These are phyloP conservation scores for Hormaphis cornu DNA, from an alignment of 1,140 invertebrate genomes.

Conservation along the genomic window DNA sequence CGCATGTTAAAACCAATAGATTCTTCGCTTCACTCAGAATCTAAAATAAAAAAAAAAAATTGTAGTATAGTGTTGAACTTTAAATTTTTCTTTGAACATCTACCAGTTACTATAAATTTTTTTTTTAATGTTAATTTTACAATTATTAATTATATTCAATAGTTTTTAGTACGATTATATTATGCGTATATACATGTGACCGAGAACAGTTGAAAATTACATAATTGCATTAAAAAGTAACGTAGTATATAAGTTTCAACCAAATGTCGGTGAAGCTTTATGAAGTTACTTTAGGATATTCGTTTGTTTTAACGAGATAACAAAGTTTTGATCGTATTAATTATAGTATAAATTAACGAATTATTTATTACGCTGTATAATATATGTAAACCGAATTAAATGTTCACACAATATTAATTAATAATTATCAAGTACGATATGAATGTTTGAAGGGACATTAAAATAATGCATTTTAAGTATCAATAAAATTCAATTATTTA, in stretches of 20 bases:
- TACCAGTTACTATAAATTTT: no score
- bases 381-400: neutral
- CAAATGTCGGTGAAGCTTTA: neutral
- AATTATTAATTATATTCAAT: no score
- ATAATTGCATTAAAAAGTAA: constrained; percentile 22
- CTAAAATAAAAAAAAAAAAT: no score
- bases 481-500: neutral
- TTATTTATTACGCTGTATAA: no score
- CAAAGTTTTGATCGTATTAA: constrained; percentile 13
- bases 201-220: constrained; percentile 6
- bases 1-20: no score
- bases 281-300: constrained; percentile 10
- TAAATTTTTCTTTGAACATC: no score
- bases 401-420: neutral
- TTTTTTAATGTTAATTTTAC: no score
- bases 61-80: no score
- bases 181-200: neutral
- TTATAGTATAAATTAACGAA: no score
- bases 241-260: constrained; percentile 22
- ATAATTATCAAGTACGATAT: neutral
- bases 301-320: constrained; percentile 9
- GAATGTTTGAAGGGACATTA: neutral
- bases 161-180: no score
- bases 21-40: no score
- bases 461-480: neutral